Evolutionary conservation across 2,888 invertebrate species (phyloP), one percentile per base, ranked within the genome.

Genomic region (Odontomyia ornata): DNA sequence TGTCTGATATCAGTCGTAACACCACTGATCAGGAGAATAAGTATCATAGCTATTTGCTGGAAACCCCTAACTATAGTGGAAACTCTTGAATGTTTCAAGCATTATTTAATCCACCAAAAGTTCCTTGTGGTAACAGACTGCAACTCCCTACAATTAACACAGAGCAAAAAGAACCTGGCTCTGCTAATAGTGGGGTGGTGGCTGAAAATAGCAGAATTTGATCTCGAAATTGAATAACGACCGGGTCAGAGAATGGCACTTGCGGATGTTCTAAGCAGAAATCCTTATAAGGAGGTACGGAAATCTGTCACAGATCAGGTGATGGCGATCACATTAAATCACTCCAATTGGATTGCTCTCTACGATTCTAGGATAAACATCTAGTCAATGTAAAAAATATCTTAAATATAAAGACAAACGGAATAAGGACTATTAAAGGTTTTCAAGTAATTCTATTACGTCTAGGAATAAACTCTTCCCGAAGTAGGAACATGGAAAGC

Each of bases 301-400:
- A 64, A 76, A 13, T 46, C 76, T 23, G 79, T 23, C 25, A 60
- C 60, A 5, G 77, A 30, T 27, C 36, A 65, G n/a, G 30, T 76
- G n/a, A 11, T 76, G 13, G 21, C n/a, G 11, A 65, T 76, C n/a
- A 47, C 47, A 57, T 25, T 56, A 15, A 65, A 75, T 5, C 9
- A 30, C 1, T 47, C 77, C 23, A 79, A 80, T 36, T 81, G 80
- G 80, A 18, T 80, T 1, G 11, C 77, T 2, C 79, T 0, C 77
- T 80, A 76, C 80, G 80, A 52, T 18, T 77, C 0, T 77, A 76
- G 52, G 79, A 79, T 56, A 36, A 77, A 25, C 21, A 56, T 13
- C 28, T 79, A 15, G n/a, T 13, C 2, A 25, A 78, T 27, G 75
- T 62, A 23, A 69, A 56, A 75, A 79, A 13, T 76, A 78, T 64